Evolutionary conservation across 2,113 vertebrate genomes (phyloP).

Genomic region (Gorilla gorilla): DNA sequence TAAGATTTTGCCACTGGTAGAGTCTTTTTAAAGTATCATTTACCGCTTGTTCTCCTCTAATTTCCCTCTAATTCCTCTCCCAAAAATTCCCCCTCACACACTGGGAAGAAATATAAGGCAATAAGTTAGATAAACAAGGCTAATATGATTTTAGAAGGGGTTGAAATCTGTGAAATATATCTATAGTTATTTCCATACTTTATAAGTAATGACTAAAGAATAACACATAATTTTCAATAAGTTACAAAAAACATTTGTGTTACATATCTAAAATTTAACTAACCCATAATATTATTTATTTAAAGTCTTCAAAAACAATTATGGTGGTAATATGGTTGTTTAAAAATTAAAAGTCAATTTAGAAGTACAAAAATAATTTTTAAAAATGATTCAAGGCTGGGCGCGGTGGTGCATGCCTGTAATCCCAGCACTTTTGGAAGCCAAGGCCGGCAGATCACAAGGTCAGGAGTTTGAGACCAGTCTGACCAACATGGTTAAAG

Average conservation of each 20-base stretch:
- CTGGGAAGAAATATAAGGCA: background rate
- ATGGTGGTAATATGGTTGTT: background rate
- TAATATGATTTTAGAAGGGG: background rate
- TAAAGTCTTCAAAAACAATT: slow-evolving; percentile 21
- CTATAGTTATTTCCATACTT: background rate
- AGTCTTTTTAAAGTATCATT: slow-evolving; percentile 18
- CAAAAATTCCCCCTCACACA: background rate
- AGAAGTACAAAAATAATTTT: background rate
- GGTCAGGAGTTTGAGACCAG: too few species aligned
- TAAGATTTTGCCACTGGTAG: background rate
- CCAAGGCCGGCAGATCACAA: too few species aligned
- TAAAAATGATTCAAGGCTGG: too few species aligned
- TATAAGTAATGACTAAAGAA: background rate
- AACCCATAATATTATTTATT: background rate
- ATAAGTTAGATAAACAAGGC: background rate
- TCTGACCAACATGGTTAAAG: too few species aligned
- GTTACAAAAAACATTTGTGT: background rate
- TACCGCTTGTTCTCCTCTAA: background rate
- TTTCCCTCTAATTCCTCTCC: background rate
- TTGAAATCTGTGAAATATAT: background rate
- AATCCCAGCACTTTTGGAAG: too few species aligned
- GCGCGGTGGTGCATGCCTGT: too few species aligned
- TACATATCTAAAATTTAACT: slow-evolving; percentile 7
- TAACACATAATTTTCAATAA: slow-evolving; percentile 14
- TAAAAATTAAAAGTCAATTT: slow-evolving; percentile 24